Evolutionary conservation across 2,113 vertebrate genomes (phyloP), one percentile per base, ranked within the genome.

Genomic region (Xenopus laevis): DNA sequence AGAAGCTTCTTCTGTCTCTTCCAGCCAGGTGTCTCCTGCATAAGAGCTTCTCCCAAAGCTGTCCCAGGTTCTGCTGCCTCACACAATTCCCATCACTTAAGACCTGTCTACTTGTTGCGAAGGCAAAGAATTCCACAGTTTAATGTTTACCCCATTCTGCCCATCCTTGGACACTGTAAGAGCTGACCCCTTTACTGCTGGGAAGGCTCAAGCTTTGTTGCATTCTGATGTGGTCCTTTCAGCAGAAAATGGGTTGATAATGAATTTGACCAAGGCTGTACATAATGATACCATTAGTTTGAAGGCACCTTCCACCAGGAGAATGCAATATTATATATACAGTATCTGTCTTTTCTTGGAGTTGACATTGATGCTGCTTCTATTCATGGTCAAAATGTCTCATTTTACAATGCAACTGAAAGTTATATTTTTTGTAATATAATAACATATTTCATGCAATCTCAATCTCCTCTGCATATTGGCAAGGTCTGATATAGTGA

Each of bases 11-110:
- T 91, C 92, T 0, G 82, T 96, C 59, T 92, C 93, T 44, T 89
- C 94, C 79, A 95, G 93, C 87, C 95, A 98, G 89, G 97, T 98
- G 83, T 91, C 95, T 45, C 97, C 97, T 0, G 93, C 96, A 67
- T 99, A 92, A 93, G 72, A 27, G 8, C 74, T 11, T 2, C n/a
- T 1, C 16, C 60, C 66, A 69, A n/a, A 33, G 79, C 73, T 63
- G 13, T 57, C 80, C 77, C 46, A 68, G 65, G 23, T 21, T n/a
- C 74, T 75, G 78, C 73, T 79, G 75, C 82, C 85, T 78, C 62
- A 78, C 52, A 71, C 72, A 78, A 78, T 77, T 64, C 79, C 79
- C 40, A 68, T 8, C 15, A 77, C 78, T 81, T 40, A 44, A 21
- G 20, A 27, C 44, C 55, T 27, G 55, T 60, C 44, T 69, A 27